Evolutionary conservation across 2,113 vertebrate species (phyloP), one percentile per base, ranked within the genome.

Genomic region (Hippocampus guttulatus): DNA sequence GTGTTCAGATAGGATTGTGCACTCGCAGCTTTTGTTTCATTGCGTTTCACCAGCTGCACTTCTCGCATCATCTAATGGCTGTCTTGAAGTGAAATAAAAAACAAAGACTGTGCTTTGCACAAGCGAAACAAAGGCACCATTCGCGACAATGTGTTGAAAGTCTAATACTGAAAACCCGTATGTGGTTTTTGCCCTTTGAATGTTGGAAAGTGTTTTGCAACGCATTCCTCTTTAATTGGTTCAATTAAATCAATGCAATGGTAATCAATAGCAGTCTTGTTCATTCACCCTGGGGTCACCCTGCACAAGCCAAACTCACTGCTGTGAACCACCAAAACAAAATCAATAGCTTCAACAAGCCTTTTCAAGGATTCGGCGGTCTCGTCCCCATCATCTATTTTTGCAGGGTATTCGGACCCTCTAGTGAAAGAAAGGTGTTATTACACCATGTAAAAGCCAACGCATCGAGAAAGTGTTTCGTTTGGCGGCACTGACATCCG

Each of bases 1-100:
- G 21, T 23, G 21, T 67, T 76, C 75, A 75, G 87, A 87, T 87
- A 88, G 71, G 71, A 87, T 83, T 85, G 84, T 87, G 70, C 52
- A n/a, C 52, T 52, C 58, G 52, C 21, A 54, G 21, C 52, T 54
- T 8, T 55, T 23, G 21, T 23, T 21, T 23, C 52, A 3, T 23
- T n/a, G 1, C n/a, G 9, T 21, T 23, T 55, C 52, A 55, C 52
- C 52, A n/a, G 9, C 52, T 10, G 69, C 81, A 79, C 73, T 69
- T 66, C 68, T 38, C 70, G 61, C 62, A 70, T 45, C 52, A 11
- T 55, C 52, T 8, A 21, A n/a, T 21, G 8, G 9, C 8, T n/a
- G 9, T 20, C 18, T 52, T 16, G 52, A 54, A n/a, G 52, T 65
- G 27, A 74, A 69, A 80, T 58, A 74, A 73, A 82, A 38, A 74